These are phyloP conservation scores for Dioctria rufipes DNA, from an alignment of 2,888 invertebrate genomes.

Conservation along the genomic window DNA sequence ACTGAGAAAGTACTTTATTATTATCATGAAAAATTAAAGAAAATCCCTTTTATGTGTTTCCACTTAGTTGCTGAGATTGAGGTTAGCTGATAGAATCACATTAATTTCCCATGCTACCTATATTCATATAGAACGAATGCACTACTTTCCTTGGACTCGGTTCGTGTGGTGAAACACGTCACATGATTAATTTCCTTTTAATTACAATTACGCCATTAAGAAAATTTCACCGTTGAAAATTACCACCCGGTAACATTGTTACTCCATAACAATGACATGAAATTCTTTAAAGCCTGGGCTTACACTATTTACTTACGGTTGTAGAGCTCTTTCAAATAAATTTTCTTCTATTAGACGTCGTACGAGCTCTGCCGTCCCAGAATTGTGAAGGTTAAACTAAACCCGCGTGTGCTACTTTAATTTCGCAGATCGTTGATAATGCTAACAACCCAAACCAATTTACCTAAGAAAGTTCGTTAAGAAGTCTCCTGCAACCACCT, in stretches of 20 bases:
- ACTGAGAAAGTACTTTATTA: no score
- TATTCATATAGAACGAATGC: no score
- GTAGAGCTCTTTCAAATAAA: conserved; percentile 35
- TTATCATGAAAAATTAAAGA: not conserved
- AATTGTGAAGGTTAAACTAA: not conserved
- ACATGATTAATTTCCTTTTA: conserved; percentile 55
- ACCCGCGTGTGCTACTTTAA: conserved; percentile 27
- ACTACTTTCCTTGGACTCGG: conserved; percentile 9
- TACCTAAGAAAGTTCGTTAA: conserved; percentile 16
- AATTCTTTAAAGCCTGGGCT: not conserved
- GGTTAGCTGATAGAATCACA: conserved; percentile 15
- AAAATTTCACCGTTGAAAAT: conserved; percentile 35
- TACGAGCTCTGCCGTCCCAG: not conserved
- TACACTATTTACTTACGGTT: not conserved
- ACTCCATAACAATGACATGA: conserved; percentile 26
- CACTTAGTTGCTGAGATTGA: conserved; percentile 15
- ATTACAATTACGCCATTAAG: conserved; percentile 55
- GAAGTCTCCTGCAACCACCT: conserved; percentile 16
- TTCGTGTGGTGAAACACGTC: conserved; percentile 13
- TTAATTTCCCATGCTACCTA: conserved; percentile 35
- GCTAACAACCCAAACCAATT: conserved; percentile 52
- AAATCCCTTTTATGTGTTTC: conserved; percentile 21
- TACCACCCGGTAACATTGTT: conserved; percentile 21
- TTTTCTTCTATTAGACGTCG: conserved; percentile 25
- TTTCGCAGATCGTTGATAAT: conserved; percentile 50